Conservation (phyloP, 2,888 invertebrate species). For the Ectemnius cavifrons region DNA sequence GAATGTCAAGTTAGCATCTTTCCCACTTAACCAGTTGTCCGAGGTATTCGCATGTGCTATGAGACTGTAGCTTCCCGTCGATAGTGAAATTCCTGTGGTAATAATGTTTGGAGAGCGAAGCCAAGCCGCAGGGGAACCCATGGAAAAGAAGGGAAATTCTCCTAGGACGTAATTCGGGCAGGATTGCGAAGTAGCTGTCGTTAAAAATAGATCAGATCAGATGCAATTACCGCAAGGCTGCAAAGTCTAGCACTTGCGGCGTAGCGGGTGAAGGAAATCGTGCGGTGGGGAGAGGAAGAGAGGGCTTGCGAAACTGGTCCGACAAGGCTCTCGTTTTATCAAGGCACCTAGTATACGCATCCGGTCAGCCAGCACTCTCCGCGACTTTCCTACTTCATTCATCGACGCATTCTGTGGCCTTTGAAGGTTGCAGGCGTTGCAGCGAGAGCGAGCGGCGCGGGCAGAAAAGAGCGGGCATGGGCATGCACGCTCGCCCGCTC, state of each 20-base stretch:
- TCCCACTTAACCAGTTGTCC: too few relatives aligned
- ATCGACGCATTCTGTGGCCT: constrained; percentile 76
- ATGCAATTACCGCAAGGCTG: constrained; percentile 16
- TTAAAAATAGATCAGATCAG: neutral
- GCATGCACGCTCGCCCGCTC: constrained; percentile 55
- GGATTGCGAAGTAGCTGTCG: neutral
- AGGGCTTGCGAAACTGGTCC: constrained; percentile 43
- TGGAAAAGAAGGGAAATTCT: neutral
- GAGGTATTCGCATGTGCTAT: too few relatives aligned
- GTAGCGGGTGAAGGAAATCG: neutral
- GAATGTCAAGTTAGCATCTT: too few relatives aligned
- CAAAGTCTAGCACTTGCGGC: constrained; percentile 8
- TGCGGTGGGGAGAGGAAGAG: neutral
- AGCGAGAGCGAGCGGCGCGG: constrained; percentile 21
- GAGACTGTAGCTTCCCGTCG: too few relatives aligned
- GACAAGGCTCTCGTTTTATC: constrained; percentile 57
- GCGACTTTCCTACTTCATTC: constrained; percentile 76
- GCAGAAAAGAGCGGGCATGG: constrained; percentile 64
- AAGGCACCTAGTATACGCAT: constrained; percentile 65
- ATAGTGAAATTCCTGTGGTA: too few relatives aligned
- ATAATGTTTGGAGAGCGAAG: too few relatives aligned
- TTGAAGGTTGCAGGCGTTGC: constrained; percentile 72
- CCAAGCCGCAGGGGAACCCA: too few relatives aligned
- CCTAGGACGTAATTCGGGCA: neutral
- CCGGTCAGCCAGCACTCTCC: constrained; percentile 66